These are phyloP conservation scores for Anisognathus igniventris DNA, from an alignment of 2,797 vertebrate species.

Conservation along the genomic window DNA sequence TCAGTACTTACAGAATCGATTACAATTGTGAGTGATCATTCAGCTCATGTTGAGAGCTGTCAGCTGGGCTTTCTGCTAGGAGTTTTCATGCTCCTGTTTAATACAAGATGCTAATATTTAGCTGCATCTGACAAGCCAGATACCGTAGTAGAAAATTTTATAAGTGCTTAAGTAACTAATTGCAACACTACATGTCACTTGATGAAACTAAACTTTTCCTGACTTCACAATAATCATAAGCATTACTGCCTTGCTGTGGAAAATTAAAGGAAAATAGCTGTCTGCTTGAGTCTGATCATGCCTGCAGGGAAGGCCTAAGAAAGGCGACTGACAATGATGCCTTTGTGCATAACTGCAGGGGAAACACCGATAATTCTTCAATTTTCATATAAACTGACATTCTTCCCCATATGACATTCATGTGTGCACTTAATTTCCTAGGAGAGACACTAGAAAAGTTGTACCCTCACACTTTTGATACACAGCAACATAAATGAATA, in stretches of 20 bases:
- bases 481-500: constrained; percentile 3
- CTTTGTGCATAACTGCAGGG: constrained; percentile 72
- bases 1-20: constrained; percentile 86
- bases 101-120: constrained; percentile 74
- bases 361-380: constrained; percentile 46
- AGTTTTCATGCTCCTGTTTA: constrained; percentile 70
- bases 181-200: constrained; percentile 76
- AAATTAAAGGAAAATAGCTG: constrained; percentile 79
- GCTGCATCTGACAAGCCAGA: constrained; percentile 71
- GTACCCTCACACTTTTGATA: neutral
- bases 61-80: constrained; percentile 75
- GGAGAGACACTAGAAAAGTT: constrained; percentile 37
- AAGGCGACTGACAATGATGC: constrained; percentile 66
- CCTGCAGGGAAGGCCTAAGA: constrained; percentile 71
- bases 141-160: constrained; percentile 62
- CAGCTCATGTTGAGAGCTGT: constrained; percentile 81
- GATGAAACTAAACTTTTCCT: constrained; percentile 80
- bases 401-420: constrained; percentile 10
- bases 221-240: constrained; percentile 81
- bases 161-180: constrained; percentile 76
- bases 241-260: constrained; percentile 76
- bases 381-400: constrained; percentile 63
- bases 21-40: constrained; percentile 86
- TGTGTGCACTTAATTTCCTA: neutral
- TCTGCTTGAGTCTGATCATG: constrained; percentile 76